Evolutionary conservation across 2,888 invertebrate genomes (phyloP), one percentile per base, ranked within the genome.

Genomic region (Hypercompe scribonia): DNA sequence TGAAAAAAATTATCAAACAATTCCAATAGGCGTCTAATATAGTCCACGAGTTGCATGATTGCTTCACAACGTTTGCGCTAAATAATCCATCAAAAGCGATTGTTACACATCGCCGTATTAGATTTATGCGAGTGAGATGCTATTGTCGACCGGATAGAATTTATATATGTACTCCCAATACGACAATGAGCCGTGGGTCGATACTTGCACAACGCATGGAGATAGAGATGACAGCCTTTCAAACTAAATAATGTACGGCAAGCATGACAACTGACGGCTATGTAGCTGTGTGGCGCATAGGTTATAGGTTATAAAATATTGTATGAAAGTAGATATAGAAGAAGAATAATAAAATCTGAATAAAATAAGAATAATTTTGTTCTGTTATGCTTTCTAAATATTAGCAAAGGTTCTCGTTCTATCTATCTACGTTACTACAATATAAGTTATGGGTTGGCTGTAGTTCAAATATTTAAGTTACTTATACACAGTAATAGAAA

Each of bases 121-220:
- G 89, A 90, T 90, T 86, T 87, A 91, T 89, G 85, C 78, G 78
- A 84, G 85, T 81, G 83, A 87, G 86, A 85, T 86, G 84, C 82
- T 79, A 84, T 84, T 86, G 82, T 82, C 82, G 83, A 85, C 88
- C 90, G 89, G 92, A 92, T 92, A 87, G 90, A 87, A 90, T 90
- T 88, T 89, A 91, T 89, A 46, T 15, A 87, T 85, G 81, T 81
- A 85, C 86, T 90, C 88, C 84, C 89, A 90, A 88, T 90, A 88
- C 89, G 90, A 92, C 94, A 93, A 92, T 91, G 92, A 93, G 91
- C 91, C 87, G 93, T 91, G 90, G 91, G 91, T 89, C 90, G 92
- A 76, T 68, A 78, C 83, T 94, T 93, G 86, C 92, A 88, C 91
- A 93, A 94, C 88, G 46, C 66, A 24, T 31, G 21, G 46, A 66